Conservation (phyloP, 2,113 vertebrate species). For the Mesocricetus auratus region DNA sequence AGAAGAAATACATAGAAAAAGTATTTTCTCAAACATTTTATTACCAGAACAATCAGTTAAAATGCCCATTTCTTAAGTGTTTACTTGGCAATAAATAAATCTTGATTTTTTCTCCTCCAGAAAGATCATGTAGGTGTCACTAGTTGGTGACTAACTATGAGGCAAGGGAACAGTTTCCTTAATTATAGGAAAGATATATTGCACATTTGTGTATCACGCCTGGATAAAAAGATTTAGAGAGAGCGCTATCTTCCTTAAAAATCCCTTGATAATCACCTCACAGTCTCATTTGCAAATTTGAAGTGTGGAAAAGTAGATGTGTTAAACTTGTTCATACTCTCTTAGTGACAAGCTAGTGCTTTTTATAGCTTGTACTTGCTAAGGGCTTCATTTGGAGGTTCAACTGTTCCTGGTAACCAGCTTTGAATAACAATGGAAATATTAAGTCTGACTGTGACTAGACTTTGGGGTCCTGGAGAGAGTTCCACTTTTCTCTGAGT, state of each 20-base stretch:
- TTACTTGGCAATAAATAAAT: constrained; percentile 69
- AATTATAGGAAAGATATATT: constrained; percentile 75
- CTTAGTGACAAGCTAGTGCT: constrained; percentile 68
- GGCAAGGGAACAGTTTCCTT: constrained; percentile 73
- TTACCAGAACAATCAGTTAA: constrained; percentile 68
- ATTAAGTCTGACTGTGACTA: neutral
- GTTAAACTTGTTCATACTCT: constrained; percentile 78
- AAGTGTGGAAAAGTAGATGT: constrained; percentile 72
- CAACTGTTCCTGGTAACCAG: constrained; percentile 50
- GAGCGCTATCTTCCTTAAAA: constrained; percentile 73
- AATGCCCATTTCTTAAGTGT: constrained; percentile 62
- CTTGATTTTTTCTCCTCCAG: neutral
- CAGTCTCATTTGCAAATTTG: constrained; percentile 71
- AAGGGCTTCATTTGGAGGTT: constrained; percentile 63
- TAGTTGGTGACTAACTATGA: constrained; percentile 50
- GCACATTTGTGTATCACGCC: constrained; percentile 64
- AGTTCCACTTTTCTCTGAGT: neutral
- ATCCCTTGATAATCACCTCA: constrained; percentile 77
- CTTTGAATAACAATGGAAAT: constrained; percentile 67
- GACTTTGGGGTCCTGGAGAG: neutral
- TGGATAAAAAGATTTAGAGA: constrained; percentile 75
- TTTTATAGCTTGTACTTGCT: constrained; percentile 78
- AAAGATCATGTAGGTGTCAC: constrained; percentile 70
- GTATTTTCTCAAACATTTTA: constrained; percentile 70
- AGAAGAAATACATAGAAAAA: constrained; percentile 61